These are phyloP conservation scores for Meteorus colon DNA, from an alignment of 2,888 invertebrate genomes.

Conservation along the genomic window DNA sequence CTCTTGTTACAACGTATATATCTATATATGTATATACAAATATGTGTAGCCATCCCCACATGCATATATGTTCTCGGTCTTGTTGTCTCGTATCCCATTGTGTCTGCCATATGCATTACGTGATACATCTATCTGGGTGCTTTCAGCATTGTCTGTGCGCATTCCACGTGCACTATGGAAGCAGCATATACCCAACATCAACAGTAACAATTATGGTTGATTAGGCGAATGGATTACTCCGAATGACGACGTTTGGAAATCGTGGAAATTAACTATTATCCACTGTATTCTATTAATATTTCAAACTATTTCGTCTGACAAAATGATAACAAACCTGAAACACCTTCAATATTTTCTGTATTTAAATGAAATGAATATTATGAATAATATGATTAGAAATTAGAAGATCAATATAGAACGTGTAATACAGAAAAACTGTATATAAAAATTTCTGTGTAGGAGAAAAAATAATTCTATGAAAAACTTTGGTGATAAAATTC, in stretches of 20 bases:
- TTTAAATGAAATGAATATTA: too few species aligned
- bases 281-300: neutral
- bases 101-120: slow-evolving; percentile 9
- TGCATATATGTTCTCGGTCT: slow-evolving; percentile 40
- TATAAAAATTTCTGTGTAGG: too few species aligned
- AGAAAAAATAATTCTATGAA: too few species aligned
- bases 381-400: too few species aligned
- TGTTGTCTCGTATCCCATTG: slow-evolving; percentile 26
- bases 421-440: too few species aligned
- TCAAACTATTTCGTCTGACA: too few species aligned
- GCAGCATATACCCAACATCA: neutral
- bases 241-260: neutral
- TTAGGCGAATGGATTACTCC: neutral
- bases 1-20: slow-evolving; percentile 29
- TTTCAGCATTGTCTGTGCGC: neutral
- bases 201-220: slow-evolving; percentile 5
- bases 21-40: slow-evolving; percentile 10
- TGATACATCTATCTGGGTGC: neutral
- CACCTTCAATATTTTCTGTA: too few species aligned
- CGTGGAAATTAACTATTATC: neutral
- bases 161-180: neutral
- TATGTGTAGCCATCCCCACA: neutral
- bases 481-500: too few species aligned
- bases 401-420: too few species aligned
- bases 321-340: too few species aligned